Base-by-base conservation (phyloP, 2,113 vertebrate species). In the Odontophorus gujanensis region DNA sequence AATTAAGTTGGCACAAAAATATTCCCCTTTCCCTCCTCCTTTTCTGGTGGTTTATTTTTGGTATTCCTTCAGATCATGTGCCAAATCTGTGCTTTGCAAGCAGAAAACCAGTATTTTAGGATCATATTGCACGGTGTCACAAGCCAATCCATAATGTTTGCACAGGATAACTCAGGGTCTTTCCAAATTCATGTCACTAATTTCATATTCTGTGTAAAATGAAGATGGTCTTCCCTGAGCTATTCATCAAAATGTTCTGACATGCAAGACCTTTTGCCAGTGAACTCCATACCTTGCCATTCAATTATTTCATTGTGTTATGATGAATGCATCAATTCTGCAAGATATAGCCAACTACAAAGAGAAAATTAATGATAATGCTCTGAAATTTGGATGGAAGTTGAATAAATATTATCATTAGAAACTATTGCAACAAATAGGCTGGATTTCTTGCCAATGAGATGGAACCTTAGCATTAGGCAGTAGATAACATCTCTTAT, bases 11-110 rank as follows among this genome's bases (percentile, higher is more conserved):
- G 7, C 32, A 58, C 5, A 42, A 78, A 76, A 62, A 45, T 13
- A 7, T 7, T 30, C 14, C 21, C 1, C 9, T 10, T 0, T 4
- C 40, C 11, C 6, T 13, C 40, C 3, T 13, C 6, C 47, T 59
- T 47, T 25, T 43, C 15, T 2, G 7, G 9, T 6, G 8, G n/a
- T 47, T 53, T 26, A n/a, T 10, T 26, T 45, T 57, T 67, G 26
- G 1, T 13, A 63, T n/a, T 11, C 22, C 30, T 17, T 78, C 81
- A 48, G 48, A 78, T n/a, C 25, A 93, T 63, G 8, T 18, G 19
- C 4, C 51, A 62, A 5, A 21, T 32, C n/a, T 73, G n/a, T 58
- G 8, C 42, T 40, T 75, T 75, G 9, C 48, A 6, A 71, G 30
- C 34, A 74, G 59, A 61, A 93, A 79, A 71, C 1, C 3, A 19